Evolutionary conservation across 2,797 vertebrate genomes (phyloP).

Genomic region (Erethizon dorsatum): DNA sequence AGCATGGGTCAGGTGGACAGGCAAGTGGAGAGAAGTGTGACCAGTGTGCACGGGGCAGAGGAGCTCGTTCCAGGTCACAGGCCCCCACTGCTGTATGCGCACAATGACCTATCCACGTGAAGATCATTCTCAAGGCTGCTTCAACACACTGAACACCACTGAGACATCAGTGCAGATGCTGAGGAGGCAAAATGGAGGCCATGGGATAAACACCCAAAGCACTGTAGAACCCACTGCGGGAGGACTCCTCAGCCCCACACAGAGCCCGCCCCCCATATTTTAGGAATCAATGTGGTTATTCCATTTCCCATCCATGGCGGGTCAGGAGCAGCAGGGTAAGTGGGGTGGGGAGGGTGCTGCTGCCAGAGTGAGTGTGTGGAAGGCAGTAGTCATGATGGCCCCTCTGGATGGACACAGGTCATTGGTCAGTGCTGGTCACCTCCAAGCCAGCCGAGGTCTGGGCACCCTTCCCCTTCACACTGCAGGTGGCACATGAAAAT

Average conservation of each 20-base stretch:
- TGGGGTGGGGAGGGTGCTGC: too few species aligned
- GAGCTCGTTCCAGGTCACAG: neutral
- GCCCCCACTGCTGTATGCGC: accelerated
- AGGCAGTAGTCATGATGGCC: neutral
- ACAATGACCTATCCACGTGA: accelerated
- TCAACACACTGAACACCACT: neutral
- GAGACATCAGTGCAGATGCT: neutral
- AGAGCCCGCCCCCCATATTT: neutral
- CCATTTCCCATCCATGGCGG: accelerated
- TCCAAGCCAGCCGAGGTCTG: accelerated
- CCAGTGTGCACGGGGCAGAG: neutral
- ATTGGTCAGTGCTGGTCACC: neutral
- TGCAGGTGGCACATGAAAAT: neutral
- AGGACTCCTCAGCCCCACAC: accelerated
- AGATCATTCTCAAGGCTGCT: neutral
- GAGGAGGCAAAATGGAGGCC: neutral
- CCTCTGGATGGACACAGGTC: neutral
- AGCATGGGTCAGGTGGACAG: neutral
- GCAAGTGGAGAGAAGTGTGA: neutral
- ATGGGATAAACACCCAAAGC: neutral
- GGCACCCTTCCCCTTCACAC: neutral
- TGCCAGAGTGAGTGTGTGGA: neutral
- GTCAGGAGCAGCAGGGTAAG: neutral
- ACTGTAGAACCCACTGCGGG: accelerated
- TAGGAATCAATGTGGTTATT: neutral